Evolutionary conservation across 2,797 vertebrate species (phyloP), one percentile per base, ranked within the genome.

Genomic region (Dicrostonyx torquatus): DNA sequence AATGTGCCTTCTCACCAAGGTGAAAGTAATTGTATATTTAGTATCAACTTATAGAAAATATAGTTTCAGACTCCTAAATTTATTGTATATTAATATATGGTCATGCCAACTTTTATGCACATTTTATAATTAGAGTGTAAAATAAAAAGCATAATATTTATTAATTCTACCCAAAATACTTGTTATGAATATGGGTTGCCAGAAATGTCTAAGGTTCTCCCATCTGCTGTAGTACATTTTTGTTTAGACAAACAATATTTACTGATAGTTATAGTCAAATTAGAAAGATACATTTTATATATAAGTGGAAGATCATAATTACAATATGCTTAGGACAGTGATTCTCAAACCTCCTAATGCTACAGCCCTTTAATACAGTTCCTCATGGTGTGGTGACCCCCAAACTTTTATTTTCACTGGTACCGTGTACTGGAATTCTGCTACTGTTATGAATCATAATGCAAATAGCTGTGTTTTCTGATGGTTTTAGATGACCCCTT

Each of bases 21-120:
- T 84, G 18, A 88, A 93, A 91, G 29, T 77, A 93, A 45, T 55
- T 78, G 58, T 62, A 83, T 92, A 73, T 85, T 85, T 88, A 55
- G n/a, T 84, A 89, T 45, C 29, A 43, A 89, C 18, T 80, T 75
- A 85, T 9, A 79, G 37, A 88, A 87, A 89, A 66, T 50, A 85
- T 79, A 89, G 34, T 85, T 78, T 43, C 13, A 89, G 87, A 78
- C 50, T 83, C 29, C 26, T 89, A 89, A 93, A 73, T 6, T 31
- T 89, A 45, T 22, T 37, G 37, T 78, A 45, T 84, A 91, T 94
- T 91, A 64, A 72, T 43, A 24, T 53, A 84, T 34, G 62, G 29
- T 64, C 72, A 55, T 9, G 66, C 5, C 29, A 90, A 53, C 4
- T 50, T 40, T 45, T 89, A n/a, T 66, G 43, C 66, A 26, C 18